Percentiles rank a stretch among this genome's conserved stretches.
phyloP scores from a whole-genome alignment of 2,888 invertebrate species.

The Phalera bucephala region DNA sequence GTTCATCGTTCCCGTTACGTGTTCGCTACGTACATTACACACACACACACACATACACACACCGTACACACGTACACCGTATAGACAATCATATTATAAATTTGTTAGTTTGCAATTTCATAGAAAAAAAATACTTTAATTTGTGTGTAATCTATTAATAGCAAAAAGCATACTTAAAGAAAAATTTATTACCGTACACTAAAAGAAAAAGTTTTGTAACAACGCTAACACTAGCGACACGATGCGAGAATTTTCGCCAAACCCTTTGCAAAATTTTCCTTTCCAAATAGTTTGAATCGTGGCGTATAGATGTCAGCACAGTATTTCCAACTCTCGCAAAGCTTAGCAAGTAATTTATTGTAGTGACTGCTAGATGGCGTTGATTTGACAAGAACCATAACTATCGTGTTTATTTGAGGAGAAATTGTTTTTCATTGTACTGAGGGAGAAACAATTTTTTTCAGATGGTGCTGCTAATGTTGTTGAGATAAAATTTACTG shows the following conservation, averaged over 20 bases:
- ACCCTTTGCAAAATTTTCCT: conserved; percentile 1
- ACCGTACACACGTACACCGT: too few species aligned
- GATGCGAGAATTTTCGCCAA: conserved; percentile 5
- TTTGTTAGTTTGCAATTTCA: background rate
- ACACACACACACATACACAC: too few species aligned
- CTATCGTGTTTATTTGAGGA: background rate
- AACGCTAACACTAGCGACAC: conserved; percentile 17
- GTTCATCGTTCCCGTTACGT: too few species aligned
- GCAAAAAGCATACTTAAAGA: background rate
- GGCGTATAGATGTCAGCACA: conserved; percentile 24
- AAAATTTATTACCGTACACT: background rate
- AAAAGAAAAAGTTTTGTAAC: too few species aligned
- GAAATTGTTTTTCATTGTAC: background rate
- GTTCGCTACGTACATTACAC: too few species aligned
- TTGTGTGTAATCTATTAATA: conserved; percentile 3
- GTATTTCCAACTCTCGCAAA: background rate
- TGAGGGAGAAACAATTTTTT: too few species aligned
- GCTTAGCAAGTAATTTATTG: background rate
- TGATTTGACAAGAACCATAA: background rate
- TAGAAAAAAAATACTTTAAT: background rate
- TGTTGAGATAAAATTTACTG: too few species aligned
- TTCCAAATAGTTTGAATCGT: background rate
- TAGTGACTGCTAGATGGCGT: background rate
- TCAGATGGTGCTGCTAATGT: too few species aligned
- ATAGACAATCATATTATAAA: too few species aligned